Conservation (phyloP, 2,113 vertebrate species). For the Passer domesticus region DNA sequence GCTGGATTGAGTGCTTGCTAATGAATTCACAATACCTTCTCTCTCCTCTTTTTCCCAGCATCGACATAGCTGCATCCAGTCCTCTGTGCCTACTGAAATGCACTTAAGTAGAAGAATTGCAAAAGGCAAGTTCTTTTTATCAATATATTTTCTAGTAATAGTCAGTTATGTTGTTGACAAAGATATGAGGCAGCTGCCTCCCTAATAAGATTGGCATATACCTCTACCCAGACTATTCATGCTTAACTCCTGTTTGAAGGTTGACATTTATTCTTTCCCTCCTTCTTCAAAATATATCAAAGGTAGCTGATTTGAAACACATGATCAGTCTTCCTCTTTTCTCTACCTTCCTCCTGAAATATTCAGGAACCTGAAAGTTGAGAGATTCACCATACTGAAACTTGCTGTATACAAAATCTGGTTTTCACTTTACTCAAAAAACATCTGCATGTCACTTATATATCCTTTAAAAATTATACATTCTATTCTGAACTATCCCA, state of each 20-base stretch:
- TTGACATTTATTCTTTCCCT: background rate
- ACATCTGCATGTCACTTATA: background rate
- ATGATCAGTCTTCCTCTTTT: background rate
- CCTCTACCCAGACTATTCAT: background rate
- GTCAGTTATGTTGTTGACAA: background rate
- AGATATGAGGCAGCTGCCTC: background rate
- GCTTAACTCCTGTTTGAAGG: background rate
- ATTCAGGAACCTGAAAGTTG: background rate
- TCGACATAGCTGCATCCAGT: fast-evolving
- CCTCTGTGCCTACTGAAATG: background rate
- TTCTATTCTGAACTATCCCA: background rate
- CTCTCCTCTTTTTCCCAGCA: background rate
- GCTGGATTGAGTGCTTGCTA: background rate
- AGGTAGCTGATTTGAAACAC: background rate
- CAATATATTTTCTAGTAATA: background rate
- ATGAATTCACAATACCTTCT: background rate
- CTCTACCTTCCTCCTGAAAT: background rate
- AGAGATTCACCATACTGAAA: background rate
- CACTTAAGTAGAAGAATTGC: background rate
- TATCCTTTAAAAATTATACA: background rate
- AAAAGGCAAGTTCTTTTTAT: background rate
- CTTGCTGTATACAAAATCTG: background rate
- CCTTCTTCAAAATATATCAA: background rate
- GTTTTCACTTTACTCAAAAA: background rate
- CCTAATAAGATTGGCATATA: background rate